These are phyloP conservation scores for Cygnus atratus DNA, from an alignment of 2,113 vertebrate species.

Conservation along the genomic window DNA sequence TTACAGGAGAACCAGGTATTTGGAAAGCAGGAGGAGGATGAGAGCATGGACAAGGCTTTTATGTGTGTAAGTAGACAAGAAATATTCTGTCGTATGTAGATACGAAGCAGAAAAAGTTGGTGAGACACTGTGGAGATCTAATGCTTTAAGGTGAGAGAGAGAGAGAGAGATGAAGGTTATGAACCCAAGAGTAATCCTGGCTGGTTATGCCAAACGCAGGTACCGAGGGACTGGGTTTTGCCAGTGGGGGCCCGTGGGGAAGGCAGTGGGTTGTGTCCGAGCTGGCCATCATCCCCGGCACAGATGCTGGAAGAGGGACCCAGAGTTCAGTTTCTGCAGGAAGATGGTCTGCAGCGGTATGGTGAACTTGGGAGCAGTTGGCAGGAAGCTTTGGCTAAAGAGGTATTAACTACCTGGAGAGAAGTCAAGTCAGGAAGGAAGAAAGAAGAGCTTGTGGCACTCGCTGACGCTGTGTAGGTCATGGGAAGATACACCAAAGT, in stretches of 20 bases:
- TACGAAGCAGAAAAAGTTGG: background rate
- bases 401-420: background rate
- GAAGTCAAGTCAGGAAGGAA: background rate
- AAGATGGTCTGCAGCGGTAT: background rate
- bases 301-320: fast-evolving
- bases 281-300: background rate
- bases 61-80: background rate
- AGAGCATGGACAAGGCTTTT: background rate
- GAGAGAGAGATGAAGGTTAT: background rate
- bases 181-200: background rate
- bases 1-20: background rate
- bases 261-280: fast-evolving
- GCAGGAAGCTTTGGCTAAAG: background rate
- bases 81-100: background rate
- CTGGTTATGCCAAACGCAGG: background rate
- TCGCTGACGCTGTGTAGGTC: background rate
- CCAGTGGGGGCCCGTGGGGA: background rate
- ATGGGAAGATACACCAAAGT: background rate
- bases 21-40: background rate
- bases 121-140: background rate
- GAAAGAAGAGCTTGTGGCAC: background rate
- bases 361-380: background rate
- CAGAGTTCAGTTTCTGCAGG: background rate
- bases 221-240: background rate
- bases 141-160: background rate